Conservation (phyloP, 2,113 vertebrate species). For the Syrrhaptes paradoxus region DNA sequence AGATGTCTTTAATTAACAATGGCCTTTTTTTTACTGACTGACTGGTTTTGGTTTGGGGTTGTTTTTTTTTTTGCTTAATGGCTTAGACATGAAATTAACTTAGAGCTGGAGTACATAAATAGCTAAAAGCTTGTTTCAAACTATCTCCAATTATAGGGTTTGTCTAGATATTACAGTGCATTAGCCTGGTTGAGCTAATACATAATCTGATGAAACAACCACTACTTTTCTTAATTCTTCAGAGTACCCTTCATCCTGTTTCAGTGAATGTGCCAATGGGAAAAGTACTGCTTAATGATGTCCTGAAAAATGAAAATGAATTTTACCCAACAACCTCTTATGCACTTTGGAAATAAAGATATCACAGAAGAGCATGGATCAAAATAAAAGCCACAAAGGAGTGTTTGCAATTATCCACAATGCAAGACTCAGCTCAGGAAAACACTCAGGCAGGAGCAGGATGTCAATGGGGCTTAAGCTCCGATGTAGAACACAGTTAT, state of each 20-base stretch:
- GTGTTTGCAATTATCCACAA: neutral
- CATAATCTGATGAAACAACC: slow-evolving; percentile 30
- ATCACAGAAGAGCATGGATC: rapidly evolving
- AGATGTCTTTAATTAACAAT: neutral
- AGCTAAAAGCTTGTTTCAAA: slow-evolving; percentile 32
- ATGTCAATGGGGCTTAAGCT: neutral
- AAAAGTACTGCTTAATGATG: neutral
- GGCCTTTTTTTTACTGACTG: neutral
- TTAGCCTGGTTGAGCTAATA: slow-evolving; percentile 22
- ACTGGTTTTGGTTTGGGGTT: neutral
- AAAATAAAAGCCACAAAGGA: neutral
- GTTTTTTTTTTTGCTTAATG: neutral
- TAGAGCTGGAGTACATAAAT: neutral
- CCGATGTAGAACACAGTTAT: neutral
- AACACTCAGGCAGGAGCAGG: neutral
- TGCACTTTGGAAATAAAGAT: rapidly evolving
- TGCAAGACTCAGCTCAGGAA: neutral
- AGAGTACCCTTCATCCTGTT: neutral
- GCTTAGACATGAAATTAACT: slow-evolving; percentile 38
- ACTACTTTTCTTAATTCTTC: neutral
- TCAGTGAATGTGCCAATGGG: neutral
- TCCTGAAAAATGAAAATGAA: neutral
- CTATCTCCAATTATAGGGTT: neutral
- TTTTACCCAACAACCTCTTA: neutral
- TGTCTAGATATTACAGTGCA: slow-evolving; percentile 9